Evolutionary conservation across 2,888 invertebrate species (phyloP), one percentile per base, ranked within the genome.

Genomic region (Ditula angustiorana): DNA sequence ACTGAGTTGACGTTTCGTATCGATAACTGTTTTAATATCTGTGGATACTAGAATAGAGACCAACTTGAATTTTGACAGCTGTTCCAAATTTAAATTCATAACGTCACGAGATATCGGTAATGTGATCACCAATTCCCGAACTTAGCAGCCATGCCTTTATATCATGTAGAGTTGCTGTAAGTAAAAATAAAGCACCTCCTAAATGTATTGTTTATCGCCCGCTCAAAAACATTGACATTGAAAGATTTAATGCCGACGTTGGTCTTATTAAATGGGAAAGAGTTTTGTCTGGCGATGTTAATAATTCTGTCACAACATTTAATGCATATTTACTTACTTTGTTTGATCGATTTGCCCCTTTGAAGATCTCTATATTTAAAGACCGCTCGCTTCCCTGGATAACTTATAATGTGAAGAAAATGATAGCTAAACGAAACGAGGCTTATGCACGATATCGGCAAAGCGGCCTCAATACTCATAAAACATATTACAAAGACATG

Each of bases 131-230:
- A 61, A 55, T 68, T 8, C 58, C 67, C 1, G 55, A 55, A 1
- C 66, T 69, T 8, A 63, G 67, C 16, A 61, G 47, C 10, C 69
- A 71, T 37, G 64, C 68, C 2, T 52, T 71, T 2, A 23, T 69
- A 2, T 49, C 52, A 2, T 37, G 24, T 37, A 24, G 37, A 10
- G 10, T 67, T 3, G 52, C 56, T 8, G 24, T 68, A 13, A 63
- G 49, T 53, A 70, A 65, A 55, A 7, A 19, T 5, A 62, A 65
- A 35, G 11, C 23, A 5, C 26, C 16, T 1, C 61, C 61, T 8
- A 33, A 16, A 8, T 11, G 30, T 19, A 19, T 66, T 19, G 24
- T 33, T 4, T 65, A 26, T 19, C 37, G 67, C 7, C 63, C 66
- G 3, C 10, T 69, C 5, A 67, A 67, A 16, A 33, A 61, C 19